A percentile compares a stretch with the other conserved stretches of the same genome.
phyloP scores from a whole-genome alignment of 2,113 vertebrate genomes.

The Phyllostomus discolor region DNA sequence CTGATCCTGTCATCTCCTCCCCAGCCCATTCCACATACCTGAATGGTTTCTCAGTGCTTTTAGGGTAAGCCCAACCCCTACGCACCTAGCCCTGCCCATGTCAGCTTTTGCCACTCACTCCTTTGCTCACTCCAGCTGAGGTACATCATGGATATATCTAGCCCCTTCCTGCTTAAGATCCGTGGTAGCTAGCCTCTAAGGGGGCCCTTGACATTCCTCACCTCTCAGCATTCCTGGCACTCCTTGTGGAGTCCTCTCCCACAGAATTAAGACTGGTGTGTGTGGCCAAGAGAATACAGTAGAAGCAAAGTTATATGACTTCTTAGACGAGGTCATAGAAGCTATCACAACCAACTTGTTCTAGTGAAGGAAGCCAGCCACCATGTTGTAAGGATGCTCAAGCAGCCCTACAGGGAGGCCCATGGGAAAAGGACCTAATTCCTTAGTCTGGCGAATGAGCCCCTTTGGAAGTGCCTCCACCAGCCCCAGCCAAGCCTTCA shows the following conservation, averaged over 20 bases:
- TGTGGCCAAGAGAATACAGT: neutral
- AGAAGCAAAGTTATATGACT: neutral
- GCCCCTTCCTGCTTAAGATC: neutral
- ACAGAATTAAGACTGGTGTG: neutral
- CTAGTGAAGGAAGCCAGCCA: neutral
- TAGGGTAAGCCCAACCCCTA: neutral
- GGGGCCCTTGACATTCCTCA: neutral
- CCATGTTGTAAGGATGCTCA: neutral
- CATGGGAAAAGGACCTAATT: neutral
- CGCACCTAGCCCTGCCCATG: neutral
- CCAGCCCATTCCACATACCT: neutral
- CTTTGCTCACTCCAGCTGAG: neutral
- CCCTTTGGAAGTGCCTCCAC: neutral
- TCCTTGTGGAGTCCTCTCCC: neutral
- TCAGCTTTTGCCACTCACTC: neutral
- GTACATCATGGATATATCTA: neutral
- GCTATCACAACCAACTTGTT: neutral
- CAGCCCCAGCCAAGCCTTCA: neutral
- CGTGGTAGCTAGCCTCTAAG: neutral
- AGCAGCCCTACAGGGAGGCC: neutral
- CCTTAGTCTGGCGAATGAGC: too few species aligned
- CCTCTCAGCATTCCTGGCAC: neutral
- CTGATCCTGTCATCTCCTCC: neutral
- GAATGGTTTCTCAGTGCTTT: neutral
- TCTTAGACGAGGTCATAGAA: neutral